phyloP scores from a whole-genome alignment of 2,888 invertebrate genomes.

The Aporophyla nigra region DNA sequence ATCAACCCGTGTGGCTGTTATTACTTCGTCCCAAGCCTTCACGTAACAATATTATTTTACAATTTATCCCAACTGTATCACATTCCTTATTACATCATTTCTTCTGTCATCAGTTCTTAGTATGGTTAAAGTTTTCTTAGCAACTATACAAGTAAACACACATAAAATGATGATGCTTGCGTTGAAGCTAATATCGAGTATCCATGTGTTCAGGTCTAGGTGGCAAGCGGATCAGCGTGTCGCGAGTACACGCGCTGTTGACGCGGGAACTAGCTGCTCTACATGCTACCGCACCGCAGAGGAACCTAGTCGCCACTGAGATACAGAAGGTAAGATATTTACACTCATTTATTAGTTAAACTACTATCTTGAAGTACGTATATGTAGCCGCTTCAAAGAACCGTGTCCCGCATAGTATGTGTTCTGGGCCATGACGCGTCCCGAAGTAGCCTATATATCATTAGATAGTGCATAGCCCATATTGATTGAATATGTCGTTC shows the following conservation, averaged over 20 bases:
- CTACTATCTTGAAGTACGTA: not conserved
- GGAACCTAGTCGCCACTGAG: slow-evolving; percentile 82
- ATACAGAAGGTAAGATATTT: slow-evolving; percentile 83
- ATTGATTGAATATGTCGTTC: too few species aligned
- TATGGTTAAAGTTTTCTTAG: not conserved
- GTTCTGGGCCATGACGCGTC: too few species aligned
- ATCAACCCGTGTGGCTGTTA: too few species aligned
- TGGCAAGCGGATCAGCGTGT: slow-evolving; percentile 84
- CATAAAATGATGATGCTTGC: not conserved
- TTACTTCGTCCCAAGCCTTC: too few species aligned
- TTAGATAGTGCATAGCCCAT: too few species aligned
- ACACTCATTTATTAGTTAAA: not conserved
- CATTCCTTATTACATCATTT: too few species aligned
- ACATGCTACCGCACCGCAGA: slow-evolving; percentile 85
- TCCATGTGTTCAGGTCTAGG: slow-evolving; percentile 73
- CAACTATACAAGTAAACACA: not conserved
- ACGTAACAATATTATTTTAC: not conserved
- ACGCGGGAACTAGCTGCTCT: slow-evolving; percentile 84
- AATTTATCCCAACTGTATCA: not conserved
- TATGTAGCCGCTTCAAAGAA: not conserved
- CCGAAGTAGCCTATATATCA: too few species aligned
- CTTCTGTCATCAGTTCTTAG: not conserved
- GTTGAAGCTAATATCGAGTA: too few species aligned
- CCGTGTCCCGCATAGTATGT: too few species aligned
- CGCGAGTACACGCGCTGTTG: slow-evolving; percentile 85